phyloP scores from a whole-genome alignment of 2,888 invertebrate species.

The Autographa pulchrina region DNA sequence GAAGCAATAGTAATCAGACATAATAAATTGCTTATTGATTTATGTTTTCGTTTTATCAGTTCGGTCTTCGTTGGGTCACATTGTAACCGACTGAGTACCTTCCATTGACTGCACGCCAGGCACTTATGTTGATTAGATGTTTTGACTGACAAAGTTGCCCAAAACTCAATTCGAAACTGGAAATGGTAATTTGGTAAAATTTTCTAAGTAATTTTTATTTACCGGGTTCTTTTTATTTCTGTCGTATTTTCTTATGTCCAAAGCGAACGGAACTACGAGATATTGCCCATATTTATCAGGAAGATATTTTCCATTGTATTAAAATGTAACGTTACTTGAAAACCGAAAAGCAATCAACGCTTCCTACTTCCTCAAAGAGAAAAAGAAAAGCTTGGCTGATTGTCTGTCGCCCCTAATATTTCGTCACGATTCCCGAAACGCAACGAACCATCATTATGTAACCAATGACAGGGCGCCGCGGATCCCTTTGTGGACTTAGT shows the following conservation, averaged over 20 bases:
- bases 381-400: neutral
- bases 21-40: slow-evolving; percentile 9
- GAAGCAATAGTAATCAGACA: slow-evolving; percentile 10
- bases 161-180: neutral
- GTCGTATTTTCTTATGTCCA: neutral
- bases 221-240: neutral
- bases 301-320: neutral
- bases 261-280: too few species aligned
- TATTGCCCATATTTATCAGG: neutral
- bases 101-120: slow-evolving; percentile 1
- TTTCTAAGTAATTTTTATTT: neutral
- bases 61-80: slow-evolving; percentile 4
- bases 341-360: neutral
- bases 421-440: slow-evolving; percentile 18
- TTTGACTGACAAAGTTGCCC: neutral
- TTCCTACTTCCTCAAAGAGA: neutral
- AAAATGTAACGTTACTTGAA: neutral
- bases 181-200: neutral
- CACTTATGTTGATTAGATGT: slow-evolving; percentile 4
- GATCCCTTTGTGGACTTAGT: slow-evolving; percentile 19
- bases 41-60: slow-evolving; percentile 1
- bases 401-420: slow-evolving; percentile 12
- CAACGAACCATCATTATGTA: slow-evolving; percentile 20
- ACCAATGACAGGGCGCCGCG: slow-evolving; percentile 33
- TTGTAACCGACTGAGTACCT: neutral